Evolutionary conservation across 2,797 vertebrate genomes (phyloP).

Genomic region (Botia kubotai): DNA sequence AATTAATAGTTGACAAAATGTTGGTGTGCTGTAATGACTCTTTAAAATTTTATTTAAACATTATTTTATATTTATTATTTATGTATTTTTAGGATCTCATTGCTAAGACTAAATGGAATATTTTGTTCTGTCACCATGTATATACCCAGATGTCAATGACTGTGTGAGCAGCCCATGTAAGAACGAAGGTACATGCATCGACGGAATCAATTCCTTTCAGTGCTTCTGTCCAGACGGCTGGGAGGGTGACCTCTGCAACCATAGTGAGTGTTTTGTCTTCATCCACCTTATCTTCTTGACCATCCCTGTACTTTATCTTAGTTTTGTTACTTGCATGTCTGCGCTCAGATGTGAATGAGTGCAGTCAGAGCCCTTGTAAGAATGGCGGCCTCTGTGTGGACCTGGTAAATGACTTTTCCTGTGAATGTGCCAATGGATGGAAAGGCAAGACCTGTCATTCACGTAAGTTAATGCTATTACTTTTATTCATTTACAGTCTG

Average conservation of each 20-base stretch:
- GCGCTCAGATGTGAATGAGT: slow-evolving; percentile 90
- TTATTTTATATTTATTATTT: no score
- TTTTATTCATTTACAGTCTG: not conserved
- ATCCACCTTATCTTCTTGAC: slow-evolving; percentile 2
- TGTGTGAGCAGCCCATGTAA: slow-evolving; percentile 86
- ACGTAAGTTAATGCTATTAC: slow-evolving; percentile 79
- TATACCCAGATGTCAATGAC: slow-evolving; percentile 88
- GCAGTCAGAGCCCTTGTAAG: slow-evolving; percentile 91
- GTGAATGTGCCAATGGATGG: slow-evolving; percentile 90
- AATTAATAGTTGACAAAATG: no score
- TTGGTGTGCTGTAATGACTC: no score
- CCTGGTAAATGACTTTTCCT: slow-evolving; percentile 95
- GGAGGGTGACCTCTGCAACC: slow-evolving; percentile 93
- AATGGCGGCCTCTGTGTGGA: slow-evolving; percentile 91
- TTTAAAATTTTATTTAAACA: no score
- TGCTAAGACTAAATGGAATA: no score
- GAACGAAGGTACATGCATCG: slow-evolving; percentile 94
- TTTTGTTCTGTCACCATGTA: no score
- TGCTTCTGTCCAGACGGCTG: slow-evolving; percentile 95
- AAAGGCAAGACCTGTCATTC: slow-evolving; percentile 99
- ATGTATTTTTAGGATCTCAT: no score
- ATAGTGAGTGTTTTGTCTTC: slow-evolving; percentile 81
- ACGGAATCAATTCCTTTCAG: slow-evolving; percentile 89
- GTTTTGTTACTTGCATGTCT: not conserved
- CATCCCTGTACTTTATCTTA: not conserved